A percentile compares a stretch with the other conserved stretches of the same genome.
phyloP scores from a whole-genome alignment of 2,797 vertebrate species.

The Nothura maculosa region DNA sequence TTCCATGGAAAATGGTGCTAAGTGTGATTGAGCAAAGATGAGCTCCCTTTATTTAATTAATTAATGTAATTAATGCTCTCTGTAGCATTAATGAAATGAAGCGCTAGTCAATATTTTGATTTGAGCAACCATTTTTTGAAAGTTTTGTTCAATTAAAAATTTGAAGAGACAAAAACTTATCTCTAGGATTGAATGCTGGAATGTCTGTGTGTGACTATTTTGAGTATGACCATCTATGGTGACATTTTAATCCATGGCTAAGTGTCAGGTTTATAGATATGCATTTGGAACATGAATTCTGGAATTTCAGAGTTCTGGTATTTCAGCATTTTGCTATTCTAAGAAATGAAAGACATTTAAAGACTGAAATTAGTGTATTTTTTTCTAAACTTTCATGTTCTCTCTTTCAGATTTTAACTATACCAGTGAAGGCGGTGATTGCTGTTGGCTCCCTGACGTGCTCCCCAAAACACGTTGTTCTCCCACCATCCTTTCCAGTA shows the following conservation, averaged over 20 bases:
- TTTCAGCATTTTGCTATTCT: not conserved
- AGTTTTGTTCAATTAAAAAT: not conserved
- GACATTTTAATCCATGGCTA: not conserved
- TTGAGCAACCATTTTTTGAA: not conserved
- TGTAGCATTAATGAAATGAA: not conserved
- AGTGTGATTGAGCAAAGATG: not conserved
- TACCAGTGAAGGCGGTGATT: conserved; percentile 95
- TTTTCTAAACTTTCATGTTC: not conserved
- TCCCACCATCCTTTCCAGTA: conserved; percentile 95
- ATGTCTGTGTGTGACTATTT: not conserved
- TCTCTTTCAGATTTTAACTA: conserved; percentile 91
- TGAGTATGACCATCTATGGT: not conserved
- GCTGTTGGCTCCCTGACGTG: conserved; percentile 94
- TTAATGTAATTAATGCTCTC: not conserved
- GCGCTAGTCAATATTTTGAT: not conserved
- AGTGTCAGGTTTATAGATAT: not conserved
- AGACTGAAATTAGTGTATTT: not conserved
- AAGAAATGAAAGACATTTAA: not conserved
- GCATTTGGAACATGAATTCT: not conserved
- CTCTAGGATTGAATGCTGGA: not conserved
- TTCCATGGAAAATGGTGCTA: not conserved
- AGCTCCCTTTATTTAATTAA: not conserved
- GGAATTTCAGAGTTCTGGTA: not conserved
- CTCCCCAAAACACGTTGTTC: conserved; percentile 91
- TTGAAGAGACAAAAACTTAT: not conserved